Evolutionary conservation across 2,113 vertebrate species (phyloP).

Genomic region (Micronisus gabar): DNA sequence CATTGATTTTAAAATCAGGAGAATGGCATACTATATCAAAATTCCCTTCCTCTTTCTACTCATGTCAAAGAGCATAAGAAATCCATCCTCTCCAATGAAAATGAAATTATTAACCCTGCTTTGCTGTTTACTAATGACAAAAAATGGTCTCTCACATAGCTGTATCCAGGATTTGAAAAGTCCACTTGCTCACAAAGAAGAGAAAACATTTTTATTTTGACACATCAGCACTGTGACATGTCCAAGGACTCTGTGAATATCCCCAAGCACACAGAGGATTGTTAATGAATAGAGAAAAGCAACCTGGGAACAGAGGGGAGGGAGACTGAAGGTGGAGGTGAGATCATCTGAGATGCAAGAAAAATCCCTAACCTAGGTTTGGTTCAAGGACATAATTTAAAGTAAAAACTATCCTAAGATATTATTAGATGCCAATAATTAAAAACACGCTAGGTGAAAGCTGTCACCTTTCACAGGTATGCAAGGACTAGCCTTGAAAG

Average conservation of each 20-base stretch:
- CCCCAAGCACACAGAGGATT: neutral
- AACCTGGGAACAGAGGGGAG: neutral
- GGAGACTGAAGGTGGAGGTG: neutral
- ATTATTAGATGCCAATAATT: neutral
- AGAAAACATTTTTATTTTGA: neutral
- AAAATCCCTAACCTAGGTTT: neutral
- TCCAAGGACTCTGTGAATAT: neutral
- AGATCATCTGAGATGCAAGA: neutral
- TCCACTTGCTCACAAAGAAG: neutral
- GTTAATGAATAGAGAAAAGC: neutral
- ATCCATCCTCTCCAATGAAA: neutral
- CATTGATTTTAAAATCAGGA: slow-evolving; percentile 17
- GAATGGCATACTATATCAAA: neutral
- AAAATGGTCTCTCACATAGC: neutral
- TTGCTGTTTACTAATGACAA: neutral
- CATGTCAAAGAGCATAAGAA: neutral
- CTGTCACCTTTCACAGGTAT: neutral
- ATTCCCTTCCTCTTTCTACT: neutral
- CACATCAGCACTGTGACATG: neutral
- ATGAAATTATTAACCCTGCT: neutral
- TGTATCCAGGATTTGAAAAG: neutral
- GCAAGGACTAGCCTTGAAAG: neutral
- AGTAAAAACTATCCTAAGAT: neutral
- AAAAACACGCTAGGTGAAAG: neutral
- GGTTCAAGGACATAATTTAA: neutral